phyloP scores from a whole-genome alignment of 2,797 vertebrate species.

The Sphaeramia orbicularis region DNA sequence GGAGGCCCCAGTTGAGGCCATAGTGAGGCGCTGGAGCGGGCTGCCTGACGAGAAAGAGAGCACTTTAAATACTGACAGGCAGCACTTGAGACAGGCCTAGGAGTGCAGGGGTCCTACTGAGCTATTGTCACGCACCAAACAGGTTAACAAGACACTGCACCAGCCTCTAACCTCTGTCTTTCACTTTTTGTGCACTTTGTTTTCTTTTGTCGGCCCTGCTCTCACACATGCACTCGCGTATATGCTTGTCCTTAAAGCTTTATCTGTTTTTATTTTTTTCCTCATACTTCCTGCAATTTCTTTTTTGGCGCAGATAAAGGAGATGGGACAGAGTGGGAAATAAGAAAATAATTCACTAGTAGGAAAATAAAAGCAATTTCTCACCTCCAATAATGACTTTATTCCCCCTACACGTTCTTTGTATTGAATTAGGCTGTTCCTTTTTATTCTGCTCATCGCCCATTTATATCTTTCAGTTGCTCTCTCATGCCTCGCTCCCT shows the following conservation, averaged over 20 bases:
- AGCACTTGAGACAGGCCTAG: constrained; percentile 73
- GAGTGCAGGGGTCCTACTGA: constrained; percentile 75
- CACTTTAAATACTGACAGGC: constrained; percentile 75
- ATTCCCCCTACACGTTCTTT: constrained; percentile 41
- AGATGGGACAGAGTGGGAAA: constrained; percentile 23
- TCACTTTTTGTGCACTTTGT: constrained; percentile 32
- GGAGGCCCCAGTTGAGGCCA: constrained; percentile 63
- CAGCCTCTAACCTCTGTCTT: constrained; percentile 61
- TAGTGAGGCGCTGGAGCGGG: constrained; percentile 67
- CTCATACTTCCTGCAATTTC: constrained; percentile 12
- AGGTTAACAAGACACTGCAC: constrained; percentile 77
- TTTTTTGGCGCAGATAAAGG: constrained; percentile 37
- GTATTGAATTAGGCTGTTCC: constrained; percentile 50
- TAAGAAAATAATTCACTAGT: constrained; percentile 54
- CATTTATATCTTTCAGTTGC: constrained; percentile 42
- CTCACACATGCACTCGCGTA: constrained; percentile 16
- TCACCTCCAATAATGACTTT: constrained; percentile 62
- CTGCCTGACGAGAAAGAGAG: constrained; percentile 70
- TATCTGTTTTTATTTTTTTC: constrained; percentile 44
- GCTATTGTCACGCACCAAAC: constrained; percentile 71
- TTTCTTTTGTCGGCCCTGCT: constrained; percentile 34
- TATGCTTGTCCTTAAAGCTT: constrained; percentile 27
- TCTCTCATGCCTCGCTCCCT: constrained; percentile 17
- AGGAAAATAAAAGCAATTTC: constrained; percentile 35
- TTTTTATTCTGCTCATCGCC: constrained; percentile 59